Evolutionary conservation across 2,797 vertebrate genomes (phyloP), one percentile per base, ranked within the genome.

Genomic region (Emydoidea blandingii): DNA sequence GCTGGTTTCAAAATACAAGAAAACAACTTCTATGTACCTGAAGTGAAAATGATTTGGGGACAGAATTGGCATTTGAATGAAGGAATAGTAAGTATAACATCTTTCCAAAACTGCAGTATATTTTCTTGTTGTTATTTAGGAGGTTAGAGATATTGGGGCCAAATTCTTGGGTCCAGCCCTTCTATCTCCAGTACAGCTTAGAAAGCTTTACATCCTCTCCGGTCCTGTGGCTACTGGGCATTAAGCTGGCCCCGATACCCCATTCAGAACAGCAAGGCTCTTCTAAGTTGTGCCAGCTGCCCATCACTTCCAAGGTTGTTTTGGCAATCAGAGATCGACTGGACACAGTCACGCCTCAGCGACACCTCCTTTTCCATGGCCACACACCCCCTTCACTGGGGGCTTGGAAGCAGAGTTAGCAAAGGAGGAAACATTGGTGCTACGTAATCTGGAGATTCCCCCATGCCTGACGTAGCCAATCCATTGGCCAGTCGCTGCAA

Each of bases 61-160:
- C 0, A 0, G 1, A 0, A 0, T 56, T 0, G 0, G 0, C 0
- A 0, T 0, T 0, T 0, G 9, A 2, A 2, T 31, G 0, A 0
- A 1, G 0, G 3, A 18, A 0, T 0, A n/a, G 91, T 97, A 97
- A 96, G 97, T 97, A 92, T 44, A 93, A 82, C 88, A 74, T 59
- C 65, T 87, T 65, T 81, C 4, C 14, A 78, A 49, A 78, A 78
- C 15, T 49, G 27, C 44, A 8, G 18, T 49, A 31, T 29, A 49
- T 25, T 49, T 78, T 78, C 68, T 37, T 72, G 11, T 6, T 72
- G 19, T 21, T 72, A 21, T 72, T 72, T 41, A 11, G 68, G 37
- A 41, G 41, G 37, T 37, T 72, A 25, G 19, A 72, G 18, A 41
- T 29, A 3, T 15, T 29, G 6, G 82, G 82, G 25, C 29, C 14